Evolutionary conservation across 2,888 invertebrate species (phyloP).

Genomic region (Apoda limacodes): DNA sequence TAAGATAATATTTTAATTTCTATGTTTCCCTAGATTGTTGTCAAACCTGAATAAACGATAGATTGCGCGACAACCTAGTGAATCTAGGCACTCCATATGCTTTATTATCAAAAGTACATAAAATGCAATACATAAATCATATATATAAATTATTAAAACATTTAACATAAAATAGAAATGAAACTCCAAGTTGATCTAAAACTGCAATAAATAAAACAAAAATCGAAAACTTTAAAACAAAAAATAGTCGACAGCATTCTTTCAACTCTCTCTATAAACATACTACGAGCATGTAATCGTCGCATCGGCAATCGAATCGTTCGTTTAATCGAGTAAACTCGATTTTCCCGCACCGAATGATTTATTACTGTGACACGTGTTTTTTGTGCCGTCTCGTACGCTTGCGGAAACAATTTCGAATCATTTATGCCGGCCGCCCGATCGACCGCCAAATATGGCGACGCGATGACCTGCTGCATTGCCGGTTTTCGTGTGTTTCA

Average conservation of each 20-base stretch:
- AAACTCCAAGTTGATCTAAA: too few species aligned
- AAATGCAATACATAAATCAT: too few species aligned
- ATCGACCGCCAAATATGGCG: conserved; percentile 41
- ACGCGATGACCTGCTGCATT: conserved; percentile 27
- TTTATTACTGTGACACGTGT: conserved; percentile 65
- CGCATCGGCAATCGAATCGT: conserved; percentile 58
- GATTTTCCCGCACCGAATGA: conserved; percentile 52
- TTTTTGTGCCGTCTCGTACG: conserved; percentile 49
- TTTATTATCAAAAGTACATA: too few species aligned
- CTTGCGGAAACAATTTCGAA: conserved; percentile 65
- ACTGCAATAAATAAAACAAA: too few species aligned
- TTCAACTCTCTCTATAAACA: conserved; percentile 59
- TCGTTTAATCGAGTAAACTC: conserved; percentile 62
- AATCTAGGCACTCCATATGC: too few species aligned
- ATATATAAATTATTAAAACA: too few species aligned
- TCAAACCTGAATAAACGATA: too few species aligned
- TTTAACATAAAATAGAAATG: too few species aligned
- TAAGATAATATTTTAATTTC: too few species aligned
- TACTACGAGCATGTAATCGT: conserved; percentile 43
- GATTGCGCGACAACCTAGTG: too few species aligned
- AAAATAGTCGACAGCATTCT: conserved; percentile 55
- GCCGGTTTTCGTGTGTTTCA: conserved; percentile 45
- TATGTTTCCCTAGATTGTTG: too few species aligned
- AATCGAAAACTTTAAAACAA: conserved; percentile 30
- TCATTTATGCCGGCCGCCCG: conserved; percentile 63